A percentile compares a stretch with the other conserved stretches of the same genome.
These are phyloP conservation scores for Drosophila littoralis DNA, from an alignment of 1,140 invertebrate species.

Conservation along the genomic window DNA sequence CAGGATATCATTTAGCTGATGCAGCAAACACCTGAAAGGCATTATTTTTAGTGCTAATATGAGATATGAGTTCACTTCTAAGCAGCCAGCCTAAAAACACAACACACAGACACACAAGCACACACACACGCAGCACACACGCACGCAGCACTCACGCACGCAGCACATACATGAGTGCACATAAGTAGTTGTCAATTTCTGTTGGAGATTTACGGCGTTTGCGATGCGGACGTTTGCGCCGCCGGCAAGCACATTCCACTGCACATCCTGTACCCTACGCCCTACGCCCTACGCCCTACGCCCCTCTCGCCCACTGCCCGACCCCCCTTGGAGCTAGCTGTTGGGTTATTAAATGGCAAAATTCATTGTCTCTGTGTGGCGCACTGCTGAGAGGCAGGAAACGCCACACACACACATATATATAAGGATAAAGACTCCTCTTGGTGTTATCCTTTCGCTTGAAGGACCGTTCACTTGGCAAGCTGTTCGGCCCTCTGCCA, in stretches of 20 bases:
- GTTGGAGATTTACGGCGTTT: conserved; percentile 59
- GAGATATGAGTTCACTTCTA: conserved; percentile 17
- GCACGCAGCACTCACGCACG: conserved; percentile 4
- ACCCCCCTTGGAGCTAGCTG: not conserved
- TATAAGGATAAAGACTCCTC: not conserved
- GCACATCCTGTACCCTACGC: conserved; percentile 6
- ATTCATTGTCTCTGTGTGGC: conserved; percentile 52
- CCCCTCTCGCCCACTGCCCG: not conserved
- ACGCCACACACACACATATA: conserved; percentile 12
- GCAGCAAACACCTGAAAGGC: conserved; percentile 56
- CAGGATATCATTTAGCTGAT: conserved; percentile 24
- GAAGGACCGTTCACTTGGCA: conserved; percentile 48
- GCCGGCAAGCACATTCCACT: conserved; percentile 58
- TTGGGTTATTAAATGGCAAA: conserved; percentile 69
- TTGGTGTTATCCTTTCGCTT: conserved; percentile 63
- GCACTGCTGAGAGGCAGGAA: conserved; percentile 19
- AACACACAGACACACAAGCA: conserved; percentile 6
- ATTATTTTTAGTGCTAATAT: conserved; percentile 57
- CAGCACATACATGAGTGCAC: conserved; percentile 33
- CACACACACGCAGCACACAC: conserved; percentile 10
- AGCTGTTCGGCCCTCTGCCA: conserved; percentile 31
- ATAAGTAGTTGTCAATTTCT: conserved; percentile 67
- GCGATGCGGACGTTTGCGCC: conserved; percentile 32
- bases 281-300: conserved; percentile 5
- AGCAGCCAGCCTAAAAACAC: conserved; percentile 16